Base-by-base conservation (phyloP, 1,140 invertebrate species). In the Nomia melanderi region DNA sequence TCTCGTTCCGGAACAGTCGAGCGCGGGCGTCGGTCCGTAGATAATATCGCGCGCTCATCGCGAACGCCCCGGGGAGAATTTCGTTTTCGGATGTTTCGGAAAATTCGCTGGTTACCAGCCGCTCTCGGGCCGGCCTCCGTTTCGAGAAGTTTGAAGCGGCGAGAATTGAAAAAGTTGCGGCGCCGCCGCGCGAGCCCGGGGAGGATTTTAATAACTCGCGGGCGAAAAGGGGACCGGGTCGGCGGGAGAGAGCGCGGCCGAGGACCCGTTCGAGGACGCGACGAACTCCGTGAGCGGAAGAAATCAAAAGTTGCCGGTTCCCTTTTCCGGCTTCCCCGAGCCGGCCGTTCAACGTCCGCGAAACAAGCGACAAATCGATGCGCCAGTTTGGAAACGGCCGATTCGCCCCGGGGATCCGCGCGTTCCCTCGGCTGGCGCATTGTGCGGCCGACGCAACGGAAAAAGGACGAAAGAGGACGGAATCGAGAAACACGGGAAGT, bases 141-240 rank as follows among this genome's bases (percentile, higher is more conserved):
- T 74, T 74, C 17, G 33, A 12, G 29, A 50, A 76, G 50, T 76
- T 76, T 69, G 17, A 59, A 69, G 54, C 39, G 54, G 23, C 31
- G 54, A 50, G 73, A 76, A 76, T 76, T 76, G 73, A 69, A 76
- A 76, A 76, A 76, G 73, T 76, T 76, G 65, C 64, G 31, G 12
- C 20, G 36, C 25, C 27, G 72, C 41, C 20, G 54, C 31, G 47
- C 33, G 60, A 31, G 36, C 27, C 25, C 29, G 36, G 12, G 36
- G 20, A n/a, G 39, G 54, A 76, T 76, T 76, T 76, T 76, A 76
- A 76, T 76, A 76, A 76, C 69, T 76, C 54, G 73, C 73, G 11
- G 17, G 36, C 7, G 54, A n/a, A 20, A 14, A 23, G 14, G 29
- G 8, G 12, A 7, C 9, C n/a, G 33, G 5, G 27, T 7, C 9